Base-by-base conservation (phyloP, 2,888 invertebrate species). In the Synergus umbraculus region DNA sequence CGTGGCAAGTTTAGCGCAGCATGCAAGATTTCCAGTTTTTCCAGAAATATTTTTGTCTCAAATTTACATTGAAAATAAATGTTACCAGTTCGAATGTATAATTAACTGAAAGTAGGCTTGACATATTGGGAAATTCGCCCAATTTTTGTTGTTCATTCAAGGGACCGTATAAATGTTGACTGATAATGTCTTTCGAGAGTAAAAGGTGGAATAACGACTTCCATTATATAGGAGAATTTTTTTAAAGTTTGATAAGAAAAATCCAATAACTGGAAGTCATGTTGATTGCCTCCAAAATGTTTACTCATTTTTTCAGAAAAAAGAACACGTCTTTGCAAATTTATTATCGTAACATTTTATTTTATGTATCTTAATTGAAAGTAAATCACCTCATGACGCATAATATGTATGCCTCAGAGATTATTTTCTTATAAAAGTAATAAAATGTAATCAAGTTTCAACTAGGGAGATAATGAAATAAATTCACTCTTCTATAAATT, bases 11-110 rank as follows among this genome's bases (percentile, higher is more conserved):
- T 69, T 18, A 73, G 49, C 54, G 4, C 73, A 73, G 73, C 49
- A 12, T 49, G 73, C n/a, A 54, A 54, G 49, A 13, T 73, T 73
- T 73, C 73, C 73, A 73, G 73, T 73, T 73, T 73, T 54, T 73
- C 73, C 3, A 12, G 37, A 41, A 73, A 54, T 54, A 73, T 54
- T 41, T 73, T 73, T 69, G 29, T 54, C 54, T 9, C 37, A 54
- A 54, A 54, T 15, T 54, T 73, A 54, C 73, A 73, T 37, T 73
- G 73, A 54, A 54, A 37, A 37, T 73, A 54, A 73, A 73, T 73
- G 37, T 41, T 73, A 54, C 37, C 73, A 29, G 46, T 37, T 73
- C 15, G 37, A 54, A 54, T 73, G 9, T n/a, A 73, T 73, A 54
- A 73, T 73, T 54, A 73, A 41, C 73, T 69, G 49, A 69, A 69